Evolutionary conservation across 1,140 invertebrate genomes (phyloP).

Genomic region (Meloidogyne chitwoodi): DNA sequence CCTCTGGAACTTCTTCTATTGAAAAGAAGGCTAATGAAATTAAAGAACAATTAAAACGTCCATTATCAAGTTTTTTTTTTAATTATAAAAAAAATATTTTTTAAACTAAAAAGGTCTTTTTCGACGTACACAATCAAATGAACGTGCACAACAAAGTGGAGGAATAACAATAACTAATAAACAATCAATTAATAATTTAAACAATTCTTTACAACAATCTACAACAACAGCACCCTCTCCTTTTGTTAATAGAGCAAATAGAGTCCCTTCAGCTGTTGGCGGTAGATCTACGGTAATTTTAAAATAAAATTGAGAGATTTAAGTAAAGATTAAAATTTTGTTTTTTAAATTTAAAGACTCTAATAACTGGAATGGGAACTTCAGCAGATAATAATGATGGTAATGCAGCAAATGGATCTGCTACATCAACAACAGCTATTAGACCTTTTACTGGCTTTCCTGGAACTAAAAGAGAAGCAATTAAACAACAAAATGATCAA

Average conservation of each 20-base stretch:
- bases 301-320: no score
- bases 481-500: not conserved
- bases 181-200: not conserved
- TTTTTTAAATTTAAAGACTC: not conserved
- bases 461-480: not conserved
- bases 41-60: conserved; percentile 17
- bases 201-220: not conserved
- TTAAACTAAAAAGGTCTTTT: conserved; percentile 6
- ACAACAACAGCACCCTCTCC: not conserved
- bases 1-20: not conserved
- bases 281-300: not conserved
- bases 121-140: not conserved
- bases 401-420: not conserved
- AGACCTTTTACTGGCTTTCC: conserved; percentile 16
- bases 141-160: not conserved
- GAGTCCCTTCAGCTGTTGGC: not conserved
- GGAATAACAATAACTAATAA: not conserved
- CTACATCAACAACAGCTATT: not conserved
- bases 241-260: not conserved
- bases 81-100: not conserved
- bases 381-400: not conserved
- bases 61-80: conserved; percentile 14
- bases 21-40: conserved; percentile 20
- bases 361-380: conserved; percentile 1
- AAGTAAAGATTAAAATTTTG: not conserved